Evolutionary conservation across 1,140 invertebrate genomes (phyloP), one percentile per base, ranked within the genome.

Genomic region (Drosophila quadrilineata): DNA sequence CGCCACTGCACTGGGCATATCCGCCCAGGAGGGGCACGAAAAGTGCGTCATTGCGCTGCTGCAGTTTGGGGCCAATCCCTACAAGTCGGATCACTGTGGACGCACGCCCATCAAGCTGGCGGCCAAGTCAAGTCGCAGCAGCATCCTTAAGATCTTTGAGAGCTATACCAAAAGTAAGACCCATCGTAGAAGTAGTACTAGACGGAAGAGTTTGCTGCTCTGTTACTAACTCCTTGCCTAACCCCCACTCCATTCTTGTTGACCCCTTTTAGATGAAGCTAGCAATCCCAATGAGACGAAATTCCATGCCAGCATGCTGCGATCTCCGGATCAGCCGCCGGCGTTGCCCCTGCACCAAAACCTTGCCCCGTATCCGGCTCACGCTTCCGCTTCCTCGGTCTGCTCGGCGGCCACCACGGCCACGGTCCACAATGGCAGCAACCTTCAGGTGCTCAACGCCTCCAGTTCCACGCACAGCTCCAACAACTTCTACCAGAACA

Each of bases 11-110:
- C 90, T 99, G 54, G 94, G 94, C 56, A 96, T 96, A 45, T 95
- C 95, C 0, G 94, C 94, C 1, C 95, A 95, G 89, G 95, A 98
- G 90, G 97, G 97, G 0, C 97, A 99, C 87, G 95, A 97, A 72
- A 95, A 96, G 49, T 98, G 97, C 74, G 97, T 98, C 0, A 90
- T 95, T 50, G 94, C 95, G 49, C 90, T 99, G 24, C 90, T 98
- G 2, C 94, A 96, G 82, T 95, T 95, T 73, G 96, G 96, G 22
- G 97, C 97, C 0, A 96, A 98, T 92, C 97, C 97, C 0, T 93
- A 95, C 82, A 96, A 98, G 87, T 96, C 96, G 0, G 97, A 98
- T 90, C 94, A 96, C 69, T 98, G 96, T 89, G 97, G 97, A 19
- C 91, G 92, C 6, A 92, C 92, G 1, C 92, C 92, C 22, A 92